Evolutionary conservation across 2,888 invertebrate genomes (phyloP).

Genomic region (Digitonthophagus gazella): DNA sequence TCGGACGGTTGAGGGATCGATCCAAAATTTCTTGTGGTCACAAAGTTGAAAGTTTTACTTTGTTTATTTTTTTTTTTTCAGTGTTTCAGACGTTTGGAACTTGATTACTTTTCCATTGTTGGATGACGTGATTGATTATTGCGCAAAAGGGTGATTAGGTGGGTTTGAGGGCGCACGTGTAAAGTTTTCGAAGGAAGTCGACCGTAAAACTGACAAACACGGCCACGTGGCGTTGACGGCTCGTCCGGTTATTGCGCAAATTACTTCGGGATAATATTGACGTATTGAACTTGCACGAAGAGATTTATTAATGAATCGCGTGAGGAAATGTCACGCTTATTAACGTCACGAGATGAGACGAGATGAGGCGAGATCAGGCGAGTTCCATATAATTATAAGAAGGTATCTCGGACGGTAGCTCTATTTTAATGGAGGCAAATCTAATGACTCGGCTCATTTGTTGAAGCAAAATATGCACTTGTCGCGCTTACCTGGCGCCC

Average conservation of each 20-base stretch:
- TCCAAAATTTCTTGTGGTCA: neutral
- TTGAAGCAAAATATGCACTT: neutral
- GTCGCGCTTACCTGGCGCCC: neutral
- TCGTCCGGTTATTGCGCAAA: constrained; percentile 40
- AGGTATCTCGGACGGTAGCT: no score
- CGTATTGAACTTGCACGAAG: constrained; percentile 14
- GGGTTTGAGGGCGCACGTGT: constrained; percentile 16
- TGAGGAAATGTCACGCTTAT: neutral
- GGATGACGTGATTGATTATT: neutral
- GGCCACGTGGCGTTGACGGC: constrained; percentile 37
- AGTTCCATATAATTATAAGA: no score
- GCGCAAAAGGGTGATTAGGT: neutral
- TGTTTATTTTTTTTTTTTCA: no score
- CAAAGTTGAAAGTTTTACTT: no score
- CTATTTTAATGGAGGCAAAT: neutral
- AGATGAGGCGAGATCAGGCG: no score
- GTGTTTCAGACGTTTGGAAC: no score
- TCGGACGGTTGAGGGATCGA: neutral
- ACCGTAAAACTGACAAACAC: constrained; percentile 40
- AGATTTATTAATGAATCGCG: neutral
- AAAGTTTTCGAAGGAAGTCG: constrained; percentile 31
- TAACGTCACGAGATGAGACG: no score
- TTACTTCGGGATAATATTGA: constrained; percentile 32
- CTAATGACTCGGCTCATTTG: neutral
- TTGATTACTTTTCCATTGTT: no score